Evolutionary conservation across 2,797 vertebrate genomes (phyloP).

Genomic region (Cirrhinus mrigala): DNA sequence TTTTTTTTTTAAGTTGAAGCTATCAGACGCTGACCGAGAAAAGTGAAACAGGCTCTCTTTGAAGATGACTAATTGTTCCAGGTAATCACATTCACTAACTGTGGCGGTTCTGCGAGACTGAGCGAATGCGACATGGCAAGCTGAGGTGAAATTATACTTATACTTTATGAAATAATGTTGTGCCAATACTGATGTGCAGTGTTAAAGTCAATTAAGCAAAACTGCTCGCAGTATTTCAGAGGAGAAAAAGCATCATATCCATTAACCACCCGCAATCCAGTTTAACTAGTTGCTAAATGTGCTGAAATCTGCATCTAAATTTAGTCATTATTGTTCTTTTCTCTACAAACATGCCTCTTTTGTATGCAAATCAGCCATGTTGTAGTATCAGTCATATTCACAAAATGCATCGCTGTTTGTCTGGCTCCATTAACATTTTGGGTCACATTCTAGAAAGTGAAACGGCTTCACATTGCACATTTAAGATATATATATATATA

Average conservation of each 20-base stretch:
- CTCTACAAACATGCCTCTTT: background rate
- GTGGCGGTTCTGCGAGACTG: background rate
- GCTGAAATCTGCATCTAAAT: background rate
- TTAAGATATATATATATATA: too few relatives aligned
- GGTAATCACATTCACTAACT: slow-evolving; percentile 22
- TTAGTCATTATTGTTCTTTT: background rate
- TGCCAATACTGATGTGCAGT: background rate
- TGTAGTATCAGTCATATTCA: background rate
- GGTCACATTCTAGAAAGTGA: background rate
- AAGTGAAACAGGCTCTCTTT: slow-evolving; percentile 12
- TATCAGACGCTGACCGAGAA: background rate
- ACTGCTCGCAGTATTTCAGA: background rate
- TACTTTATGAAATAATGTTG: background rate
- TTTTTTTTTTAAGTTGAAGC: background rate
- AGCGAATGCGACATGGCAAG: background rate
- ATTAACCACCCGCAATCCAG: background rate
- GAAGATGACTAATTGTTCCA: slow-evolving; percentile 40
- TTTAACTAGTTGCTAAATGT: background rate
- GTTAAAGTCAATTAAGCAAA: background rate
- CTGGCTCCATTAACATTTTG: background rate
- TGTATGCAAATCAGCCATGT: background rate
- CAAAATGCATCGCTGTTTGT: background rate
- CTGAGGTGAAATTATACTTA: background rate
- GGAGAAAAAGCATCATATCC: background rate
- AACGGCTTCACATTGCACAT: background rate